A percentile compares a stretch with the other conserved stretches of the same genome.
Evolutionary conservation across 2,888 invertebrate genomes (phyloP).

Genomic region (Scrobipalpa costella): DNA sequence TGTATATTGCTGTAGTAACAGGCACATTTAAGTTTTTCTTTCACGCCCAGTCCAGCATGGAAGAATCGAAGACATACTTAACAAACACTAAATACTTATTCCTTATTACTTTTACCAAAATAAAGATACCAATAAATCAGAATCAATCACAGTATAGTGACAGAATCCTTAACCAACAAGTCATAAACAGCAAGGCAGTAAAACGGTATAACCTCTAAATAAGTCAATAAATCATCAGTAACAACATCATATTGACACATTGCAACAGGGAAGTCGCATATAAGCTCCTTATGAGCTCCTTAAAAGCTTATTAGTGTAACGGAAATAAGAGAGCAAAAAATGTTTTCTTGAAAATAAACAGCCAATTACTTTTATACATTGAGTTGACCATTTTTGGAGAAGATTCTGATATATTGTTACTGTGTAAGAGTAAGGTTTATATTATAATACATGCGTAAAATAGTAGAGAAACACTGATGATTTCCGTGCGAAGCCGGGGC

Average conservation of each 20-base stretch:
- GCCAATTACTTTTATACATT: not conserved
- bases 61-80: too few relatives aligned
- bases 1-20: too few relatives aligned
- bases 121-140: too few relatives aligned
- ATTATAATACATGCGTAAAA: too few relatives aligned
- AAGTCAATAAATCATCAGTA: constrained; percentile 7
- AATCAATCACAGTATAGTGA: not conserved
- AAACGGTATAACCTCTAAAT: constrained; percentile 2
- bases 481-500: too few relatives aligned
- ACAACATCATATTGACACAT: not conserved
- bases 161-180: constrained; percentile 5
- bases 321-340: constrained; percentile 13
- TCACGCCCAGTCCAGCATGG: too few relatives aligned
- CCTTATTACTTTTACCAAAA: too few relatives aligned
- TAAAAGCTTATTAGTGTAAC: constrained; percentile 20
- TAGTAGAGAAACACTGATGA: too few relatives aligned
- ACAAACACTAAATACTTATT: too few relatives aligned
- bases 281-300: constrained; percentile 14
- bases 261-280: constrained; percentile 11
- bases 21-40: too few relatives aligned
- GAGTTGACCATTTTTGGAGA: not conserved
- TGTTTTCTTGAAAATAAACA: not conserved
- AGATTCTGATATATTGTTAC: not conserved
- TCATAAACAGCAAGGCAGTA: not conserved
- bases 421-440: too few relatives aligned